Evolutionary conservation across 2,888 invertebrate species (phyloP).

Genomic region (Raillietiella orientalis): DNA sequence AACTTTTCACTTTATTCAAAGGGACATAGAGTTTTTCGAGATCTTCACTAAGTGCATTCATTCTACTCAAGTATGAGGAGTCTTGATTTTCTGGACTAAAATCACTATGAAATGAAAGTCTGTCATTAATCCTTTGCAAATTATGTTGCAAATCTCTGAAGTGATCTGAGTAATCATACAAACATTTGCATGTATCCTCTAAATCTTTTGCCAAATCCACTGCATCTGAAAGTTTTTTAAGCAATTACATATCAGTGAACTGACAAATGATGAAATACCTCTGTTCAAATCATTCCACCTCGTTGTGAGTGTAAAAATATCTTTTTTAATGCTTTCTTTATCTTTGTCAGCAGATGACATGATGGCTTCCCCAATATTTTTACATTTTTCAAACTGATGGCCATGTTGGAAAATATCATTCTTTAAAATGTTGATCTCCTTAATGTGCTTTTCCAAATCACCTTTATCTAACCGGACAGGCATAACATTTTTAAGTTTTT

Average conservation of each 20-base stretch:
- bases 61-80: no score
- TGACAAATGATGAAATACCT: conserved; percentile 12
- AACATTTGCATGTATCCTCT: conserved; percentile 30
- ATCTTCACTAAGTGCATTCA: conserved; percentile 42
- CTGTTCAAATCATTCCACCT: conserved; percentile 74
- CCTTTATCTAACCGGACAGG: conserved; percentile 42
- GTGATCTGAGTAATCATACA: conserved; percentile 54
- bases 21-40: conserved; percentile 41
- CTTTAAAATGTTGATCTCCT: conserved; percentile 55
- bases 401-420: conserved; percentile 80
- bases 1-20: conserved; percentile 24
- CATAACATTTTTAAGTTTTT: conserved; percentile 38
- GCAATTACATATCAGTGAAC: background rate
- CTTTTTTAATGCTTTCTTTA: conserved; percentile 53
- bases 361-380: conserved; percentile 55
- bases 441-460: conserved; percentile 54
- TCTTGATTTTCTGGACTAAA: no score
- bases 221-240: conserved; percentile 15
- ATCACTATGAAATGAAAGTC: conserved; percentile 36
- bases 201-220: conserved; percentile 38
- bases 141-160: conserved; percentile 51
- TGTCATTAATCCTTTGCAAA: conserved; percentile 60
- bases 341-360: conserved; percentile 61
- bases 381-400: conserved; percentile 68
- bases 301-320: conserved; percentile 43